Base-by-base conservation (phyloP, 2,113 vertebrate genomes). In the Ceyx melanurus region DNA sequence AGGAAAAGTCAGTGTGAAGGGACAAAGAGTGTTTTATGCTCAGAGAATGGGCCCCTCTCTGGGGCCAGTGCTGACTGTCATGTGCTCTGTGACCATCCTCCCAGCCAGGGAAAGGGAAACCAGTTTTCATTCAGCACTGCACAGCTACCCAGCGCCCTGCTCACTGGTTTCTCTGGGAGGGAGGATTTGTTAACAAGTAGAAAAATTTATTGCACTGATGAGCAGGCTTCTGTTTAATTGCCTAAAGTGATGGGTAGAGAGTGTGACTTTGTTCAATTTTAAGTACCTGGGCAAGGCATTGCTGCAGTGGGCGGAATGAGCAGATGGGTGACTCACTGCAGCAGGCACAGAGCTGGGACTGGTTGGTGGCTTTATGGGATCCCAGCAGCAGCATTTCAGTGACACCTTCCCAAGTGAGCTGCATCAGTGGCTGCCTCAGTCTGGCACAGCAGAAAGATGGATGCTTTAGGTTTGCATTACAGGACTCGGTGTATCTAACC, bases 21-120 rank as follows among this genome's bases (percentile, higher is more conserved):
- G 40, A 95, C 92, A 96, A 96, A 94, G 95, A 66, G 65, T 40
- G 81, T 80, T 92, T 94, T 95, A 90, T 94, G 37, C 1, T 0
- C 35, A 73, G 67, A 85, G 54, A 93, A 73, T 29, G 25, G 33
- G 66, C 66, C 54, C 67, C 46, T 81, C 82, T 77, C 74, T 0
- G 0, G 25, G 78, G 74, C 53, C 54, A 23, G 76, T 75, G 83
- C 92, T 96, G 95, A 96, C 91, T 84, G 1, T 96, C 95, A 96
- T 93, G 89, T 96, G 95, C 78, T 95, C 62, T 64, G 35, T 40
- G 76, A 20, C 76, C 62, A 14, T 35, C 18, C 48, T 84, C 40
- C n/a, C n/a, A 72, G 48, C 22, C 57, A 70, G 40, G 48, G 78
- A 68, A 53, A 89, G 33, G 53, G 26, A 67, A 75, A 58, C 4